Base-by-base conservation (phyloP, 2,888 invertebrate species). In the Drosophila paracracens region DNA sequence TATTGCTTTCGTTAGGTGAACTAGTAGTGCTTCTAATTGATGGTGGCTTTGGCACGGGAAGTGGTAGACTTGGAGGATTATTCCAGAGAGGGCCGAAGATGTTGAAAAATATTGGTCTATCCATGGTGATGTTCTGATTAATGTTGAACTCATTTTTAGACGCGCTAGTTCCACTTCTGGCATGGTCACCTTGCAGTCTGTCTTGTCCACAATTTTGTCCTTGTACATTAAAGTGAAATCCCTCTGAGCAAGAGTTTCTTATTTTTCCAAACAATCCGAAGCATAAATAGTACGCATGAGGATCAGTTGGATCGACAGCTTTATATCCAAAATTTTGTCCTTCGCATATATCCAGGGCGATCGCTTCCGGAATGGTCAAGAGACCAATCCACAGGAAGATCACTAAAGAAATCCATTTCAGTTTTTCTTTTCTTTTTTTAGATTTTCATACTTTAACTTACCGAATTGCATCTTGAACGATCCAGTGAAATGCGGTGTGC, bases 291-390 rank as follows among this genome's bases (percentile, higher is more conserved):
- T 87, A 87, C 48, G 80, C 73, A 21, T 62, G 61, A 18, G 80
- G 56, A 65, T 90, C 74, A 4, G 54, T 54, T 48, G 80, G 66
- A 65, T 76, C 74, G 31, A 36, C 40, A 21, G 57, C 48, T 73
- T 82, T 90, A 70, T 74, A 80, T 71, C 87, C 87, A 69, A 90
- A 89, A 25, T 57, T 21, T 33, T 75, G 66, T 51, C 80, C 89
- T 35, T 33, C 52, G 48, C 87, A 87, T 51, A 54, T 63, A 62
- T 90, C 78, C 51, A 63, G 53, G 46, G 80, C 78, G 25, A 78
- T 48, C 33, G 76, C 82, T 74, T 78, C 78, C 11, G 86, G 77
- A 60, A 74, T 35, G 21, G 76, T 67, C 76, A 83, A 62, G 10
- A 87, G 74, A 66, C 82, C 70, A 59, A 80, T 74, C 85, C 88